A percentile compares a stretch with the other conserved stretches of the same genome.
phyloP scores from a whole-genome alignment of 2,113 vertebrate genomes.

The Tychaedon coryphoeus region DNA sequence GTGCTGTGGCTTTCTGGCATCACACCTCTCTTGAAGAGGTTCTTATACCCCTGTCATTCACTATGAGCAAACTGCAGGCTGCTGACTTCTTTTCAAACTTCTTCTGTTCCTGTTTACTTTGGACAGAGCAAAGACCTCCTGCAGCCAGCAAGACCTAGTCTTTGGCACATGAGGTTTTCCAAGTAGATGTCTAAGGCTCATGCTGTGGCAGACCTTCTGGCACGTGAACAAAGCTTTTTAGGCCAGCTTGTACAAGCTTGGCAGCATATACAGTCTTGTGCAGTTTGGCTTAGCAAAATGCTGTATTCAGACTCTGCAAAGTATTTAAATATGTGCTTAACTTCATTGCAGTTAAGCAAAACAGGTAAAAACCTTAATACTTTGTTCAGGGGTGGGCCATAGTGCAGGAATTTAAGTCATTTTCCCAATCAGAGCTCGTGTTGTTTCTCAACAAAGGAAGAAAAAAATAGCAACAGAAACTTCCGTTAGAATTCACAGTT shows the following conservation, averaged over 20 bases:
- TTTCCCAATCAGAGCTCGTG: not conserved
- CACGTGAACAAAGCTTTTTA: not conserved
- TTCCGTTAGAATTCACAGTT: not conserved
- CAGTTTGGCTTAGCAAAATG: not conserved
- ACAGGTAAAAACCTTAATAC: not conserved
- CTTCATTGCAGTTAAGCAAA: not conserved
- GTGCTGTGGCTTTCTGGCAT: not conserved
- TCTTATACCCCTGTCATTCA: rapidly evolving
- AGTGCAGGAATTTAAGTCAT: not conserved
- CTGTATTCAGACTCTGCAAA: not conserved
- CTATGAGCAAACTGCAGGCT: not conserved
- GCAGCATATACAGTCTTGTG: not conserved
- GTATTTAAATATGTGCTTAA: not conserved
- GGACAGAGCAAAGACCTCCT: not conserved
- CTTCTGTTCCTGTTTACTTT: not conserved
- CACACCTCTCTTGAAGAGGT: not conserved
- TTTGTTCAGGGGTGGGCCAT: rapidly evolving
- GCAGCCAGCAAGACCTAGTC: not conserved
- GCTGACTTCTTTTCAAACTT: not conserved
- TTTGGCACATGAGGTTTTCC: not conserved
- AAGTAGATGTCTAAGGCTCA: not conserved
- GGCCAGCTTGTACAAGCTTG: not conserved
- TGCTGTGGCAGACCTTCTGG: not conserved
- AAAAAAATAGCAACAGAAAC: not conserved
- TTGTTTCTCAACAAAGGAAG: not conserved